Evolutionary conservation across 2,888 invertebrate genomes (phyloP).

Genomic region (Dichetophora obliterata): DNA sequence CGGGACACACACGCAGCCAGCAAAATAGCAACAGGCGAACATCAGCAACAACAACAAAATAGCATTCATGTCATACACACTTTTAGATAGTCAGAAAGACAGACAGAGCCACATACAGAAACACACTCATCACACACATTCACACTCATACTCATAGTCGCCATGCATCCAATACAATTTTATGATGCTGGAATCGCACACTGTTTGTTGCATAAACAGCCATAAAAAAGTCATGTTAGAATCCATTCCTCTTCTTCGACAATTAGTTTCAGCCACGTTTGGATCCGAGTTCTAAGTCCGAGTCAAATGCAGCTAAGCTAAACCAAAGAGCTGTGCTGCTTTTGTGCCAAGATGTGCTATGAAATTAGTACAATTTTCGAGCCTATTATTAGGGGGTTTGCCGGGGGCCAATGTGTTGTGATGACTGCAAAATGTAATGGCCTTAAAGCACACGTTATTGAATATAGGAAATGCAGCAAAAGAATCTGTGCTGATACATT

Average conservation of each 20-base stretch:
- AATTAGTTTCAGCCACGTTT: slow-evolving; percentile 44
- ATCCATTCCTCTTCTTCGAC: slow-evolving; percentile 39
- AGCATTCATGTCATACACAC: slow-evolving; percentile 20
- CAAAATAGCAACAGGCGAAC: slow-evolving; percentile 2
- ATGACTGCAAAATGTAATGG: background rate
- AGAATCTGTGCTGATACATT: too few relatives aligned
- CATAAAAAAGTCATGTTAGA: slow-evolving; percentile 45
- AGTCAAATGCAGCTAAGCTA: background rate
- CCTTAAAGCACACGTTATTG: background rate
- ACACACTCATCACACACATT: background rate
- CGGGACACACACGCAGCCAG: slow-evolving; percentile 40
- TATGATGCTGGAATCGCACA: background rate
- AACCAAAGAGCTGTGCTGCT: background rate
- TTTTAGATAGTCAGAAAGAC: background rate
- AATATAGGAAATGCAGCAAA: too few relatives aligned
- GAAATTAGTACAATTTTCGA: slow-evolving; percentile 36
- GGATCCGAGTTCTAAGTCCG: slow-evolving; percentile 9
- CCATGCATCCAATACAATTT: background rate
- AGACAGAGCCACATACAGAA: background rate
- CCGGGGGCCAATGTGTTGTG: background rate
- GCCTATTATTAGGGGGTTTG: background rate
- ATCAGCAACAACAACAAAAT: slow-evolving; percentile 29
- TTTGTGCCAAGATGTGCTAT: slow-evolving; percentile 29
- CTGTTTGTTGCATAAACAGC: slow-evolving; percentile 40
- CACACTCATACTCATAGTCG: background rate